Percentiles rank a stretch among this genome's conserved stretches.
phyloP scores from a whole-genome alignment of 2,797 vertebrate species.

The Loris lydekkerianus region DNA sequence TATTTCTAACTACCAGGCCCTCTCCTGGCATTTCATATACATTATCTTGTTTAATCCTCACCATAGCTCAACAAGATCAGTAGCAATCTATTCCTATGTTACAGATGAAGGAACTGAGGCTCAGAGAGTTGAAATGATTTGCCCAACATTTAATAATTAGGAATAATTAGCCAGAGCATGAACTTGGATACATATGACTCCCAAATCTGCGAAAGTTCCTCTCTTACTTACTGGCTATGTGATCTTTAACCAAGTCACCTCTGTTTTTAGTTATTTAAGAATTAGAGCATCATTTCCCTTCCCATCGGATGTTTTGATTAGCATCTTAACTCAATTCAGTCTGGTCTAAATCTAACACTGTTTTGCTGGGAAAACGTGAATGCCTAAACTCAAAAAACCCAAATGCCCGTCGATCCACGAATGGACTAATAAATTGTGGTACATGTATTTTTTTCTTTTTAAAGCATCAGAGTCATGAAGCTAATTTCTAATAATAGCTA shows the following conservation, averaged over 20 bases:
- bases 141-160: not conserved
- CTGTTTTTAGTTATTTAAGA: not conserved
- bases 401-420: too few species aligned
- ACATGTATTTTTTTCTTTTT: not conserved
- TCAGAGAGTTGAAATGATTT: not conserved
- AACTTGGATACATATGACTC: not conserved
- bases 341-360: not conserved
- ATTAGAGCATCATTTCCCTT: not conserved
- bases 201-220: not conserved
- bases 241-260: not conserved
- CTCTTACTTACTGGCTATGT: not conserved
- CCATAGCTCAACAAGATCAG: not conserved
- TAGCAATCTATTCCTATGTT: not conserved
- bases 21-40: not conserved
- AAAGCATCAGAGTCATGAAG: conserved; percentile 2
- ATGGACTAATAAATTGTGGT: too few species aligned
- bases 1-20: not conserved
- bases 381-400: not conserved
- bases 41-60: not conserved
- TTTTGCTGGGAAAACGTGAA: not conserved
- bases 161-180: not conserved
- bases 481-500: conserved; percentile 39
- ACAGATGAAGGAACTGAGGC: not conserved
- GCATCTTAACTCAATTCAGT: not conserved
- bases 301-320: not conserved